A percentile compares a stretch with the other conserved stretches of the same genome.
These are phyloP conservation scores for Alsophila aescularia DNA, from an alignment of 2,888 invertebrate genomes.

Conservation along the genomic window DNA sequence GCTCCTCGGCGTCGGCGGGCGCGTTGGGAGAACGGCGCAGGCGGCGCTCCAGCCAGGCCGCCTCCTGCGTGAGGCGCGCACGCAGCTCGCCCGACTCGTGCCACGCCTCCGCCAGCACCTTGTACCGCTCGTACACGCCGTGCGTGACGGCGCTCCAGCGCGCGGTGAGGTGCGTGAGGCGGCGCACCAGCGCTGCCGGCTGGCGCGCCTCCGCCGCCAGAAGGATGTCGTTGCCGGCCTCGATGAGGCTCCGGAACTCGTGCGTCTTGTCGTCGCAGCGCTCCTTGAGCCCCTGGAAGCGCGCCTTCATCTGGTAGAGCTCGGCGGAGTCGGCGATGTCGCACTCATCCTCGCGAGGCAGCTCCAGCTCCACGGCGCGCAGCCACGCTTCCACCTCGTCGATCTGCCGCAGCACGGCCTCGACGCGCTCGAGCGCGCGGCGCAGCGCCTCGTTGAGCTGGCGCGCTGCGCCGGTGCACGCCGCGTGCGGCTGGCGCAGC, in stretches of 20 bases:
- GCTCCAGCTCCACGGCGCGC: conserved; percentile 84
- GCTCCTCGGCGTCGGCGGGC: conserved; percentile 95
- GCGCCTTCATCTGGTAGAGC: conserved; percentile 88
- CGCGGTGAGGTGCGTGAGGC: conserved; percentile 88
- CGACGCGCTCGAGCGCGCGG: conserved; percentile 78
- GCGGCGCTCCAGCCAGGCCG: conserved; percentile 91
- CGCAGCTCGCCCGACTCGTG: conserved; percentile 91
- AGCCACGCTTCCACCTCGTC: conserved; percentile 85
- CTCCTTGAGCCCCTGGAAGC: conserved; percentile 89
- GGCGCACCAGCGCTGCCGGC: conserved; percentile 86
- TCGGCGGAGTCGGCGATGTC: conserved; percentile 87
- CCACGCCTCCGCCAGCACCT: conserved; percentile 89
- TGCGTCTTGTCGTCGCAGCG: conserved; percentile 88
- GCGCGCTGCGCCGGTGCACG: conserved; percentile 50
- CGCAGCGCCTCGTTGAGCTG: conserved; percentile 80
- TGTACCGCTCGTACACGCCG: conserved; percentile 87
- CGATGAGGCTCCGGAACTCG: conserved; percentile 88
- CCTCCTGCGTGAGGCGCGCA: conserved; percentile 90
- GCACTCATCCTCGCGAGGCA: conserved; percentile 84
- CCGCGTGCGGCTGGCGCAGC: conserved; percentile 82
- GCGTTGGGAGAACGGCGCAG: conserved; percentile 88
- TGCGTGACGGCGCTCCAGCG: conserved; percentile 89
- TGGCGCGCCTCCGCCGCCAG: conserved; percentile 78
- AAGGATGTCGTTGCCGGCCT: conserved; percentile 87
- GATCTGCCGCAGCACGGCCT: conserved; percentile 64